phyloP scores from a whole-genome alignment of 2,888 invertebrate genomes.

The Trisateles emortualis region DNA sequence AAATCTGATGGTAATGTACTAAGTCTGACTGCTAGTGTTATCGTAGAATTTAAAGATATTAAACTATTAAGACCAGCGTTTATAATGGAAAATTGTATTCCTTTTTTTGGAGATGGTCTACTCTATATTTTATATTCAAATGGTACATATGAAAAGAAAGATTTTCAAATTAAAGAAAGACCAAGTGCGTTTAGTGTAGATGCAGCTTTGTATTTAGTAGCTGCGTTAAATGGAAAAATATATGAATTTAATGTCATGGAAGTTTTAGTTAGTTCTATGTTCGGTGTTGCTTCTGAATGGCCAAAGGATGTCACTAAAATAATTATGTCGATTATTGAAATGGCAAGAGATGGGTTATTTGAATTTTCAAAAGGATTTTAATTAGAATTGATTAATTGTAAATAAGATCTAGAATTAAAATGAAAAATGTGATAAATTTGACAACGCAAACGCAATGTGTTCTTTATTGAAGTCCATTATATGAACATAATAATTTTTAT shows the following conservation, averaged over 20 bases:
- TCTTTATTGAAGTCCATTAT: too few relatives aligned
- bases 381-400: too few relatives aligned
- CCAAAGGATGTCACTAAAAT: constrained; percentile 63
- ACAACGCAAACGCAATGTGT: too few relatives aligned
- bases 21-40: constrained; percentile 52
- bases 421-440: too few relatives aligned
- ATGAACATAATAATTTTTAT: too few relatives aligned
- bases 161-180: constrained; percentile 58
- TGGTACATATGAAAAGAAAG: constrained; percentile 66
- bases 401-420: too few relatives aligned
- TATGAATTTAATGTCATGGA: constrained; percentile 77
- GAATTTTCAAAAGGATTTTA: constrained; percentile 25
- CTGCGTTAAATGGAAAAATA: constrained; percentile 69
- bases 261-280: constrained; percentile 66
- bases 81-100: constrained; percentile 69
- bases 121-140: constrained; percentile 65
- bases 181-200: constrained; percentile 71
- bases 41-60: constrained; percentile 61
- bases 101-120: constrained; percentile 66
- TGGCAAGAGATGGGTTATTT: constrained; percentile 53
- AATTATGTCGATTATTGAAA: constrained; percentile 65
- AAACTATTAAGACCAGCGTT: constrained; percentile 69
- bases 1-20: constrained; percentile 52
- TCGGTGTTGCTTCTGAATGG: constrained; percentile 51
- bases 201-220: constrained; percentile 68